Evolutionary conservation across 2,888 invertebrate species (phyloP).

Genomic region (Drosophila koepferae): DNA sequence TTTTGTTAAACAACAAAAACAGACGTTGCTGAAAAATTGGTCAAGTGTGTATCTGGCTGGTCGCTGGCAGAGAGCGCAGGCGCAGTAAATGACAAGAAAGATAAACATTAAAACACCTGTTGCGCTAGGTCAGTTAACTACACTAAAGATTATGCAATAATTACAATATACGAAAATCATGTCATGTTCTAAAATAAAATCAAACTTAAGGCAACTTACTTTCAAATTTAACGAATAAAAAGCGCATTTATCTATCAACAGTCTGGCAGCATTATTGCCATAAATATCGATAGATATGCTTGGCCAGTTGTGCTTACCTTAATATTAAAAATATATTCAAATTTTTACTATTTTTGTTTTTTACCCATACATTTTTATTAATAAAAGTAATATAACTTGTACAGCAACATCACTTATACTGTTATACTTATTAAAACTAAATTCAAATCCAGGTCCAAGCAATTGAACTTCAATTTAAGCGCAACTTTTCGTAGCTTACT

Average conservation of each 20-base stretch:
- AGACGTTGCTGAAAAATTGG: constrained; percentile 55
- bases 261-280: constrained; percentile 29
- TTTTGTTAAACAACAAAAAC: constrained; percentile 38
- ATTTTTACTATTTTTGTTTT: background rate
- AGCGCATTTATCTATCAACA: background rate
- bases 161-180: background rate
- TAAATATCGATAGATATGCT: constrained; percentile 29
- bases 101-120: constrained; percentile 43
- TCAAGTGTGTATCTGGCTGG: constrained; percentile 62
- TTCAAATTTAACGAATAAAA: constrained; percentile 16
- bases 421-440: too few species aligned
- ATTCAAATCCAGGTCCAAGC: too few species aligned
- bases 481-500: too few species aligned
- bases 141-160: background rate
- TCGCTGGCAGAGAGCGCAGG: constrained; percentile 57
- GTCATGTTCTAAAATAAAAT: background rate
- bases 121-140: constrained; percentile 58
- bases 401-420: too few species aligned
- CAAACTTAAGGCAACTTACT: background rate
- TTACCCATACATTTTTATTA: background rate
- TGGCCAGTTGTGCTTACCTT: background rate
- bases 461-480: background rate
- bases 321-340: background rate
- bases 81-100: constrained; percentile 34
- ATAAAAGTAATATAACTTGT: background rate